Evolutionary conservation across 2,113 vertebrate genomes (phyloP).

Genomic region (Galeopterus variegatus): DNA sequence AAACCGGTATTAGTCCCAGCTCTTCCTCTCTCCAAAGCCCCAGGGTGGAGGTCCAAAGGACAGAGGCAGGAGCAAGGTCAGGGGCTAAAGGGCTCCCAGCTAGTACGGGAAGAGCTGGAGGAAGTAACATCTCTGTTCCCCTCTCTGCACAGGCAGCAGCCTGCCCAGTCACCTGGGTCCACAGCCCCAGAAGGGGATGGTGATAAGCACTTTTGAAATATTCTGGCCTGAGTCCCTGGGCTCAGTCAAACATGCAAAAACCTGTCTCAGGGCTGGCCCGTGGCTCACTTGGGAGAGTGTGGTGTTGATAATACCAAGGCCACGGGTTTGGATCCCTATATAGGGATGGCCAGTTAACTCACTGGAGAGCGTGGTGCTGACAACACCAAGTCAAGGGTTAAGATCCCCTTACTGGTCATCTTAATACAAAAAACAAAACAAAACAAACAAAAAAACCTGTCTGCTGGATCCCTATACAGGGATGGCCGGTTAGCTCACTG

Average conservation of each 20-base stretch:
- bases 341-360: no score
- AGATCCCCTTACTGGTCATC: no score
- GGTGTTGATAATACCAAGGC: no score
- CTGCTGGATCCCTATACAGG: background rate
- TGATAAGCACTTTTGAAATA: background rate
- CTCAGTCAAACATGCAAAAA: background rate
- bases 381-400: no score
- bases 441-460: background rate
- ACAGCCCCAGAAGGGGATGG: background rate
- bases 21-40: background rate
- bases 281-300: no score
- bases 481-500: no score
- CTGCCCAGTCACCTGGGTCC: background rate
- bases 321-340: no score
- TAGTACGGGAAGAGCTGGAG: background rate
- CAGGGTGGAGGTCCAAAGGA: background rate
- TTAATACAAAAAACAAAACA: no score
- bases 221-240: constrained; percentile 14
- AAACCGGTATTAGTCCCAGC: background rate
- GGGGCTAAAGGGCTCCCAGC: background rate
- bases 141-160: background rate
- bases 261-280: background rate
- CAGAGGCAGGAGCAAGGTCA: no score
- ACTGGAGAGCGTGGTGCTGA: no score
- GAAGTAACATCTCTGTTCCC: background rate